Base-by-base conservation (phyloP, 2,797 vertebrate genomes). In the Eupleurogrammus muticus region DNA sequence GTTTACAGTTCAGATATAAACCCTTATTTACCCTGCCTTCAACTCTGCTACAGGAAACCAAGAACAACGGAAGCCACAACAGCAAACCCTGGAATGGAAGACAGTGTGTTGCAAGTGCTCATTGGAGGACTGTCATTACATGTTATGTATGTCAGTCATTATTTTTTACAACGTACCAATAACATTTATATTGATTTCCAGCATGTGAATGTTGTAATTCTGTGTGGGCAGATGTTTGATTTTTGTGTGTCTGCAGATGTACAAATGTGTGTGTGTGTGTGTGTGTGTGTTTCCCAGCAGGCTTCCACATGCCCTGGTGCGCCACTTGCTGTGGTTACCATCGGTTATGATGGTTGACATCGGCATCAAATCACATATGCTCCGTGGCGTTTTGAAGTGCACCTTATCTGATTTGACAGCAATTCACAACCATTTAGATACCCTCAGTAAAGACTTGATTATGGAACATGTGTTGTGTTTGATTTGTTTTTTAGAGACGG, bases 1-100 rank as follows among this genome's bases (percentile, higher is more conserved):
- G 63, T 77, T 81, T 80, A 70, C 57, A 84, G 82, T 84, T 84
- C 64, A 76, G 20, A 66, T 61, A 74, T 82, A 87, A 91, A 78
- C 75, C 73, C 67, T 8, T 77, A 73, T 75, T 85, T 71, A 82
- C 78, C 88, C 42, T 38, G 77, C 66, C 19, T 59, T 89, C 83
- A 89, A 86, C 83, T 79, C 66, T 21, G 46, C 68, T 57, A 67
- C 68, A 40, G 66, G 32, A 75, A 83, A 75, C 54, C 75, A 80
- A 73, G 72, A 75, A 71, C 8, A 4, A 20, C 53, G 24, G 17
- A 72, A 47, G 32, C 35, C 46, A 40, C 64, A 50, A 44, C 36
- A 52, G 17, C 48, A 74, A 49, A 59, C 34, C 46, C n/a, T 12
- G 17, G 51, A 70, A 49, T 36, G 20, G 48, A 60, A 57, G 38